Evolutionary conservation across 2,888 invertebrate species (phyloP).

Genomic region (Mythimna loreyi): DNA sequence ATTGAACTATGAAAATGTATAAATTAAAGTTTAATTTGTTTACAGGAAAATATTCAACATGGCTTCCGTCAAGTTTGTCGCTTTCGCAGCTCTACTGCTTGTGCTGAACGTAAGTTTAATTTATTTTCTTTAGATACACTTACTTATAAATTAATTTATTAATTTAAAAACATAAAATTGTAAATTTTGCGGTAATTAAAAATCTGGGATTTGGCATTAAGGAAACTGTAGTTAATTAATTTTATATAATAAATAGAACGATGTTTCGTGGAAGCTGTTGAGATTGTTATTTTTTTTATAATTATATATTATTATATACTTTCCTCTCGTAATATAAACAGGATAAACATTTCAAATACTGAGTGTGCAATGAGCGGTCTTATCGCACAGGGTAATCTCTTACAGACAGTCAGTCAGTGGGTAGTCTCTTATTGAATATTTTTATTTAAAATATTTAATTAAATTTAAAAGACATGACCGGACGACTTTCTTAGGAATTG

Average conservation of each 20-base stretch:
- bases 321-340: too few species aligned
- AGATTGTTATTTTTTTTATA: not conserved
- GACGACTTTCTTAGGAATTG: too few species aligned
- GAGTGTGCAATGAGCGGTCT: too few species aligned
- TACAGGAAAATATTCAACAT: constrained; percentile 64
- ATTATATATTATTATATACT: too few species aligned
- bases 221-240: not conserved
- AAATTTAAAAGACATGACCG: too few species aligned
- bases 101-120: constrained; percentile 71
- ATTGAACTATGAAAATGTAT: constrained; percentile 44
- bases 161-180: not conserved
- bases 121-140: not conserved
- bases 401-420: too few species aligned
- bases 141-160: not conserved
- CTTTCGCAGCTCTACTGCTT: constrained; percentile 67
- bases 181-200: not conserved
- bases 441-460: not conserved
- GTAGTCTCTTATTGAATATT: too few species aligned
- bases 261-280: not conserved
- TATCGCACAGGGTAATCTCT: too few species aligned
- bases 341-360: too few species aligned
- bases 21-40: constrained; percentile 45
- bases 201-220: too few species aligned
- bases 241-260: not conserved
- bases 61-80: constrained; percentile 72